Evolutionary conservation across 2,113 vertebrate species (phyloP).

Genomic region (Okapia johnstoni): DNA sequence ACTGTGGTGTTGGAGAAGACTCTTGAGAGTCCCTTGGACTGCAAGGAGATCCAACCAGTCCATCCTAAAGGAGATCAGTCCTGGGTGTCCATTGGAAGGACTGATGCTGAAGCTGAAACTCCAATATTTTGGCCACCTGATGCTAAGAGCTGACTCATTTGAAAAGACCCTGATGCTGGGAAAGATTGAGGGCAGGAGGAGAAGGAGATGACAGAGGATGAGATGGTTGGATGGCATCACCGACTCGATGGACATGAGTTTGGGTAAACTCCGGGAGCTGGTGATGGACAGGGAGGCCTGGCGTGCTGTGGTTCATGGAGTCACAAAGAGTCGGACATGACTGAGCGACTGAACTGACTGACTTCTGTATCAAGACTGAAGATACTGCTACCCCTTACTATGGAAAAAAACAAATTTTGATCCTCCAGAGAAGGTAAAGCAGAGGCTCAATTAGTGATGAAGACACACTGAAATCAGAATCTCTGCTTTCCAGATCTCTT

Average conservation of each 20-base stretch:
- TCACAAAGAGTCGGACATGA: background rate
- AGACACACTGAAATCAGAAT: background rate
- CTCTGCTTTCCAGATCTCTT: background rate
- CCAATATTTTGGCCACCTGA: background rate
- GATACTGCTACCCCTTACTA: background rate
- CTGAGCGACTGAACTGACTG: background rate
- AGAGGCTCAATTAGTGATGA: background rate
- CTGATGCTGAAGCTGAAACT: background rate
- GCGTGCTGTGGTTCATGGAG: background rate
- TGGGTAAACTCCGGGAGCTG: background rate
- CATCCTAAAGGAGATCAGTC: background rate
- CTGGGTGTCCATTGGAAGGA: background rate
- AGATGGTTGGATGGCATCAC: background rate
- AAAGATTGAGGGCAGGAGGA: background rate
- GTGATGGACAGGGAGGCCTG: background rate
- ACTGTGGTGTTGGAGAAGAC: background rate
- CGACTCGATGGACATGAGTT: background rate
- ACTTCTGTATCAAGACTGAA: background rate
- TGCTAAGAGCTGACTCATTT: background rate
- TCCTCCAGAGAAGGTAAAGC: background rate
- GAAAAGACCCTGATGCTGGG: background rate
- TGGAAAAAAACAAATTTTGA: background rate
- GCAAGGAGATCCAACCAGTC: background rate
- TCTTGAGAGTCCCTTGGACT: background rate
- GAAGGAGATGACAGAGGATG: background rate